Evolutionary conservation across 92 coral and sea anemone species (phyloP).

Genomic region (Heteractis magnifica): DNA sequence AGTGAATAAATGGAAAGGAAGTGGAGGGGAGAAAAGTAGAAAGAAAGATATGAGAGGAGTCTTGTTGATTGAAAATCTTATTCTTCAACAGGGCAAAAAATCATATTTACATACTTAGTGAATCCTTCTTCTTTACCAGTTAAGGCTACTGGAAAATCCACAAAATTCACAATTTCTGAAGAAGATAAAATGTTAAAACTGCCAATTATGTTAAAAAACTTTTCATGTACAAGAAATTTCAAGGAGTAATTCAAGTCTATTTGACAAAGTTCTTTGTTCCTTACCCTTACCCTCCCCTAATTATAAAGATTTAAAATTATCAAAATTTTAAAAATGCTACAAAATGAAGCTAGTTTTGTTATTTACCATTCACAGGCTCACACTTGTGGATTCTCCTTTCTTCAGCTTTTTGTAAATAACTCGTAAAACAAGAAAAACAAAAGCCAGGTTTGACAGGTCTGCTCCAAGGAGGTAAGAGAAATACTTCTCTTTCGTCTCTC

Average conservation of each 20-base stretch:
- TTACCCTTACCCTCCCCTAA: neutral
- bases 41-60: neutral
- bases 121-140: conserved; percentile 79
- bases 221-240: neutral
- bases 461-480: conserved; percentile 74
- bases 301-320: too few relatives aligned
- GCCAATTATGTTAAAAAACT: neutral
- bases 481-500: conserved; percentile 41
- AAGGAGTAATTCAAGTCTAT: too few relatives aligned
- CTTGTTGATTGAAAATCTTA: neutral
- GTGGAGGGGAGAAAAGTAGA: neutral
- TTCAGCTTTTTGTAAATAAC: conserved; percentile 41
- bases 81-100: conserved; percentile 22
- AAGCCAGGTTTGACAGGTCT: conserved; percentile 77
- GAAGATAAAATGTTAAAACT: neutral
- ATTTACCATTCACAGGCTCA: conserved; percentile 61
- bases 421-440: conserved; percentile 65
- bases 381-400: conserved; percentile 59
- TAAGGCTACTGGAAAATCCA: conserved; percentile 77
- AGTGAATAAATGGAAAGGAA: neutral
- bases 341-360: too few relatives aligned
- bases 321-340: too few relatives aligned
- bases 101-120: conserved; percentile 57
- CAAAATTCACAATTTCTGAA: conserved; percentile 64
- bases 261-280: neutral